A percentile compares a stretch with the other conserved stretches of the same genome.
These are phyloP conservation scores for Lamellibrachia columna DNA, from an alignment of 2,888 invertebrate genomes.

Conservation along the genomic window DNA sequence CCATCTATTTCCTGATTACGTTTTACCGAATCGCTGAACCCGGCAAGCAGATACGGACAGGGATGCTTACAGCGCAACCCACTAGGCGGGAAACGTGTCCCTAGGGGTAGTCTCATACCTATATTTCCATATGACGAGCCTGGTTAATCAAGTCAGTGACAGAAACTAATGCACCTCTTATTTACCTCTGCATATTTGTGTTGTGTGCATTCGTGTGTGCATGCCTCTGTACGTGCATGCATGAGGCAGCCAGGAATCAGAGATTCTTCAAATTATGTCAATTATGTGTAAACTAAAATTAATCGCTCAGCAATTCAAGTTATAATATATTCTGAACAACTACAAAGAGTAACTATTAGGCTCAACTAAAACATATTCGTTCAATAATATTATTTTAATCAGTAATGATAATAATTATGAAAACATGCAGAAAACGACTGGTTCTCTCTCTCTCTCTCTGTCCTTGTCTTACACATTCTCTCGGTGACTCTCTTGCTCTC, in stretches of 20 bases:
- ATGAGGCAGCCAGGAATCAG: background rate
- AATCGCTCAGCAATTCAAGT: background rate
- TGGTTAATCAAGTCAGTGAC: background rate
- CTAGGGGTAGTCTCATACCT: background rate
- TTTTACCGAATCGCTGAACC: background rate
- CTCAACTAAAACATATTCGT: background rate
- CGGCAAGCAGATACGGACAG: background rate
- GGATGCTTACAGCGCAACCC: background rate
- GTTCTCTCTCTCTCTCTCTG: slow-evolving; percentile 26
- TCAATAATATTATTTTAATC: background rate
- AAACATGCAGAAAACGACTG: background rate
- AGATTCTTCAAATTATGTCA: background rate
- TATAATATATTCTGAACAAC: background rate
- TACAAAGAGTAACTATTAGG: background rate
- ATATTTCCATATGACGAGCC: background rate
- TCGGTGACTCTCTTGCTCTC: background rate
- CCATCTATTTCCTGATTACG: background rate
- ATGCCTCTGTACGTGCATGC: background rate
- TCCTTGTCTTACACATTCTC: slow-evolving; percentile 24
- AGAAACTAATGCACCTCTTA: slow-evolving; percentile 1
- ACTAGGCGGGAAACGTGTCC: background rate
- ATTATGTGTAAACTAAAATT: background rate
- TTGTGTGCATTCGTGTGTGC: background rate
- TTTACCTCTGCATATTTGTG: slow-evolving; percentile 16
- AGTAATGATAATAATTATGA: background rate